phyloP scores from a whole-genome alignment of 2,113 vertebrate species.

The Macquaria australasica region DNA sequence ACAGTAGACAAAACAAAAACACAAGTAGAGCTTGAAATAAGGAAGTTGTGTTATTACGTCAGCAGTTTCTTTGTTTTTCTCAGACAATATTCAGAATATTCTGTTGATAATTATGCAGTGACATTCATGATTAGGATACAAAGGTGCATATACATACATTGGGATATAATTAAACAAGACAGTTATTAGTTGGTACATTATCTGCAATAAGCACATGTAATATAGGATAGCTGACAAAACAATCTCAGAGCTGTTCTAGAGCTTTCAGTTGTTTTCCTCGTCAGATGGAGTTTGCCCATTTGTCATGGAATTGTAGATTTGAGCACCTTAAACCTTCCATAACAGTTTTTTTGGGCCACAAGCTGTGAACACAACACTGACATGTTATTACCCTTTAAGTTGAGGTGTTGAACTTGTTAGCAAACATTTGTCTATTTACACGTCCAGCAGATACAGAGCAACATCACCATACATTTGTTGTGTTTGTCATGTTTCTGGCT shows the following conservation, averaged over 20 bases:
- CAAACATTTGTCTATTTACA: too few relatives aligned
- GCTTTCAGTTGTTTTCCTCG: background rate
- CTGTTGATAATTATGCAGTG: background rate
- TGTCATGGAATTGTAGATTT: too few relatives aligned
- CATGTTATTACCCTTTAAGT: too few relatives aligned
- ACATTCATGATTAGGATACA: background rate
- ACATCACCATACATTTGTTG: too few relatives aligned
- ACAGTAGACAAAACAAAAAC: constrained; percentile 35
- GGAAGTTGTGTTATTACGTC: background rate
- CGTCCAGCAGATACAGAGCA: too few relatives aligned
- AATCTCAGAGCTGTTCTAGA: background rate
- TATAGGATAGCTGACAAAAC: background rate
- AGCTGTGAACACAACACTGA: too few relatives aligned
- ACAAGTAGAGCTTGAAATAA: background rate
- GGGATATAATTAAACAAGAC: background rate
- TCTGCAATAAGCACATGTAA: background rate
- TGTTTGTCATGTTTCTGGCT: too few relatives aligned
- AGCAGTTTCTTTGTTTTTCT: background rate
- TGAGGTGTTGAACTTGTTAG: too few relatives aligned
- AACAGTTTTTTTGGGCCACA: too few relatives aligned
- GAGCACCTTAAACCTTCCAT: too few relatives aligned
- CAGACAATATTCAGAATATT: background rate
- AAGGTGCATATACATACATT: background rate
- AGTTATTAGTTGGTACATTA: background rate
- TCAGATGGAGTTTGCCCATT: background rate